Evolutionary conservation across 2,113 vertebrate species (phyloP).

Genomic region (Alces alces): DNA sequence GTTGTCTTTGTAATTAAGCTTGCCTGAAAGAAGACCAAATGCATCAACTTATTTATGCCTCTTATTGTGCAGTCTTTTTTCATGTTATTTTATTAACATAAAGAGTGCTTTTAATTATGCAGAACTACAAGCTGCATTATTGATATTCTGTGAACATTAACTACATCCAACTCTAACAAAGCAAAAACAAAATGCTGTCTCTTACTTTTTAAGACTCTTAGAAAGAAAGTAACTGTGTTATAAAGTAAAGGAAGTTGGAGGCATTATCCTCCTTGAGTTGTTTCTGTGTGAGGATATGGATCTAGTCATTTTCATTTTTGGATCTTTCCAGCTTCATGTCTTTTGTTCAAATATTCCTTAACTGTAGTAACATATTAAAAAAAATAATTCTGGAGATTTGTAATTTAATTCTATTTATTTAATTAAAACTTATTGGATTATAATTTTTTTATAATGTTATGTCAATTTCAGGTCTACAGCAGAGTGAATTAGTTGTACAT

Average conservation of each 20-base stretch:
- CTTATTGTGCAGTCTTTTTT: slow-evolving; percentile 67
- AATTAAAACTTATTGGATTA: not conserved
- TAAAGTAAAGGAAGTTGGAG: slow-evolving; percentile 20
- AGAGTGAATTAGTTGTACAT: not conserved
- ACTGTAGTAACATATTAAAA: not conserved
- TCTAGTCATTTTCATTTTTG: slow-evolving; percentile 37
- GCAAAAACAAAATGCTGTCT: slow-evolving; percentile 73
- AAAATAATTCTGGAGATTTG: not conserved
- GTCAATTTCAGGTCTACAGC: not conserved
- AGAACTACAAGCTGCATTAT: slow-evolving; percentile 81
- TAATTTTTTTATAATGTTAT: not conserved
- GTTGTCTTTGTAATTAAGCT: slow-evolving; percentile 79
- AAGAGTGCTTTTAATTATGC: slow-evolving; percentile 82
- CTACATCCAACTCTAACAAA: slow-evolving; percentile 78
- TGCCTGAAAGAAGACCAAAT: slow-evolving; percentile 78
- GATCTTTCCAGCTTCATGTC: not conserved
- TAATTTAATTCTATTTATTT: not conserved
- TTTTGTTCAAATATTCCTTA: not conserved
- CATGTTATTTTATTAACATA: slow-evolving; percentile 81
- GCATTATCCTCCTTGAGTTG: not conserved
- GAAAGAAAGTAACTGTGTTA: slow-evolving; percentile 31
- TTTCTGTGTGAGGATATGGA: not conserved
- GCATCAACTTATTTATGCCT: slow-evolving; percentile 73
- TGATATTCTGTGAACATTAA: slow-evolving; percentile 84
- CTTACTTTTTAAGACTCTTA: slow-evolving; percentile 70